Base-by-base conservation (phyloP, 2,888 invertebrate genomes). In the Digitonthophagus gazella region DNA sequence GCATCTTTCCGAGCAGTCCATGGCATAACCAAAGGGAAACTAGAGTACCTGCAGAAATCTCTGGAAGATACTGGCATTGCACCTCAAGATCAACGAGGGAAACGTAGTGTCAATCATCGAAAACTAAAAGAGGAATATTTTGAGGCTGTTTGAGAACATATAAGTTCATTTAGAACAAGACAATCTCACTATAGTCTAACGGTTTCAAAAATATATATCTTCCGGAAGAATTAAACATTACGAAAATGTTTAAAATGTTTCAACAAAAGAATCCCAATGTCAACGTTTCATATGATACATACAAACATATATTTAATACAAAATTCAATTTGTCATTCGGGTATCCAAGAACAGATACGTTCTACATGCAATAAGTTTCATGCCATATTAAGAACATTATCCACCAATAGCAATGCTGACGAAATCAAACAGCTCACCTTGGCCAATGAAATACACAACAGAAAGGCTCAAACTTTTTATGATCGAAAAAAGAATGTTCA, bases 381-480 rank as follows among this genome's bases (percentile, higher is more conserved):
- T n/a, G n/a, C n/a, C n/a, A n/a, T n/a, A n/a, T n/a, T n/a, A n/a
- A n/a, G n/a, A n/a, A n/a, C n/a, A n/a, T n/a, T n/a, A n/a, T n/a
- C n/a, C n/a, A n/a, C n/a, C n/a, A n/a, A n/a, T n/a, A n/a, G n/a
- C n/a, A n/a, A n/a, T n/a, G n/a, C n/a, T n/a, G n/a, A n/a, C n/a
- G n/a, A n/a, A n/a, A n/a, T n/a, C n/a, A n/a, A n/a, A n/a, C n/a
- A n/a, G n/a, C n/a, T n/a, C n/a, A n/a, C n/a, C n/a, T n/a, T n/a
- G n/a, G n/a, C n/a, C n/a, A n/a, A n/a, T n/a, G n/a, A n/a, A n/a
- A n/a, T n/a, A n/a, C n/a, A n/a, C n/a, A n/a, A n/a, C n/a, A n/a
- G n/a, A n/a, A 71, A 74, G 67, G 71, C 72, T 54, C 65, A 74
- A 44, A 68, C 67, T 66, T 72, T 75, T 74, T 73, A 76, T 69